Evolutionary conservation across 2,113 vertebrate genomes (phyloP).

Genomic region (Noturus placidus): DNA sequence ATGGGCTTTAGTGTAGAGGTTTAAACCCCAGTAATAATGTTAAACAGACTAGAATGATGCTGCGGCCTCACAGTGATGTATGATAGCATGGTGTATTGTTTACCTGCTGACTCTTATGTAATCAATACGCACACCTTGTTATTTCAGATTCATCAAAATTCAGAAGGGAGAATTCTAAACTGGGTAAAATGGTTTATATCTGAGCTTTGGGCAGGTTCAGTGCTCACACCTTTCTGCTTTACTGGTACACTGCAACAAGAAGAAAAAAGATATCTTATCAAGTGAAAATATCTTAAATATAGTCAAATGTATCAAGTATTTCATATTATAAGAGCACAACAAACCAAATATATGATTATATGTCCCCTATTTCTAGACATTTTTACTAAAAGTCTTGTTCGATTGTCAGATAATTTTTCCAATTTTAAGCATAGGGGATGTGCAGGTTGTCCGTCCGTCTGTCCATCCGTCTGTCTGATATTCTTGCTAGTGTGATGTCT

Average conservation of each 20-base stretch:
- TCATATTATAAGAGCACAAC: not conserved
- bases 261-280: not conserved
- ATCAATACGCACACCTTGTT: not conserved
- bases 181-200: not conserved
- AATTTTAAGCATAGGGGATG: not conserved
- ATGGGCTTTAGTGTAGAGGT: constrained; percentile 20
- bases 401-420: not conserved
- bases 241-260: not conserved
- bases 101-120: not conserved
- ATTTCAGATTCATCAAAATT: not conserved
- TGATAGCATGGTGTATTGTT: not conserved
- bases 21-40: not conserved
- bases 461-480: not conserved
- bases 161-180: not conserved
- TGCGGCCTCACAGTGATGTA: not conserved
- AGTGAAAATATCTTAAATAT: not conserved
- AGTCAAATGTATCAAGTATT: not conserved
- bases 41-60: not conserved
- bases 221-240: not conserved
- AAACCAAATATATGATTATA: not conserved
- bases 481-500: not conserved
- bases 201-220: not conserved
- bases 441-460: not conserved
- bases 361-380: not conserved
- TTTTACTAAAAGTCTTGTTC: not conserved